Base-by-base conservation (phyloP, 2,888 invertebrate genomes). In the Lasioglossum villosulum region DNA sequence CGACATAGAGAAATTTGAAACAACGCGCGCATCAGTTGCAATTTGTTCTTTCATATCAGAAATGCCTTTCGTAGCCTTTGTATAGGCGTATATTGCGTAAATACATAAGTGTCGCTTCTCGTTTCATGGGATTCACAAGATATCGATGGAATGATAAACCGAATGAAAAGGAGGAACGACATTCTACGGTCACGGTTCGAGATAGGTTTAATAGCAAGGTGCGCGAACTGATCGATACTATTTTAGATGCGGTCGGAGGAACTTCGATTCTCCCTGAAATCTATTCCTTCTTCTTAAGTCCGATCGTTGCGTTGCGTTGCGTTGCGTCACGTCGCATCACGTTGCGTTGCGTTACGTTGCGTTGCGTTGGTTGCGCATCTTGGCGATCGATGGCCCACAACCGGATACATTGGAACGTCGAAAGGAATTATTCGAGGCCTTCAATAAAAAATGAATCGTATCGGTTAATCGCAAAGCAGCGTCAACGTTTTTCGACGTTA, bases 391-490 rank as follows among this genome's bases (percentile, higher is more conserved):
- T n/a, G 48, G 56, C 34, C 48, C 45, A 27, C 30, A 45, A 78
- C 27, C 16, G 71, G 52, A 74, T 59, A 63, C 63, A 63, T 63
- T 27, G 63, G 27, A 16, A 30, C 63, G 78, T 71, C 42, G 63
- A 16, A 42, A 48, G 39, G 59, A 78, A 71, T 72, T 81, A 82
- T 82, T 59, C 78, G 84, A 81, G 84, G 87, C 88, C 87, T 88
- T 86, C 59, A 39, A 83, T 80, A 66, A 70, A 59, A 78, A 56
- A 78, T 75, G 63, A 59, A 68, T 23, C 37, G 68, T 83, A 87
- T 81, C 59, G 48, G 83, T 87, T 87, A 56, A 71, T 79, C 27
- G 74, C 56, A 63, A 39, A 80, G 78, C 19, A 16, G 66, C 37
- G 72, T 75, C 30, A 42, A 73, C 70, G 56, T 77, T 77, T 72